Evolutionary conservation across 2,888 invertebrate species (phyloP), one percentile per base, ranked within the genome.

Genomic region (Stegophylla sp.): DNA sequence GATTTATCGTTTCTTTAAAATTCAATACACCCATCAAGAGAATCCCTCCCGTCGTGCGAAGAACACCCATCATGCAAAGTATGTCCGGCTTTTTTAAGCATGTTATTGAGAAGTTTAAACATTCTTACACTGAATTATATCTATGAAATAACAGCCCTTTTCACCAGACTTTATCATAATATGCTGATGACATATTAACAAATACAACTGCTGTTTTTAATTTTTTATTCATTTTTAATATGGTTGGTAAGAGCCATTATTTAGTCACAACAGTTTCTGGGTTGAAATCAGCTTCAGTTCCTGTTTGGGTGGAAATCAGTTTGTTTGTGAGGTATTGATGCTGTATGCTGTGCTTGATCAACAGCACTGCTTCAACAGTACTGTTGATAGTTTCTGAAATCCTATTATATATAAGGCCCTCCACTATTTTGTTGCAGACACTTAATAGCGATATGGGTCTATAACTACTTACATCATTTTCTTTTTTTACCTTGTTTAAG

Each of bases 141-240:
- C 45, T n/a, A 74, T 17, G n/a, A 56, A 61, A 63, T 41, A 56
- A 56, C 83, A 81, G 17, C n/a, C 63, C 74, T 61, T 74, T 48
- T 45, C 63, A 20, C 74, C 74, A 61, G 9, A 45, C 43, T 23
- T 26, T 61, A 15, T 59, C 43, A 17, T 74, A 61, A 17, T 74
- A 61, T 12, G 63, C 74, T 20, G 45, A 45, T 12, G 23, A 61
- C 12, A 61, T 17, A 17, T 74, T 45, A 13, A 64, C 26, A 20
- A 64, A 48, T 12, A 45, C 61, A 10, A 75, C 48, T n/a, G 75
- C 41, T 1, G 61, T 75, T 74, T 43, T 74, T 34, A 13, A 4
- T 9, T 56, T 59, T 9, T 56, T 64, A 53, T 71, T 9, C 53
- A 20, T 71, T 72, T 72, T 72, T 12, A 10, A 72, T 72, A 26